These are phyloP conservation scores for Sceliomorpha sp. DNA, from an alignment of 2,888 invertebrate genomes.

Conservation along the genomic window DNA sequence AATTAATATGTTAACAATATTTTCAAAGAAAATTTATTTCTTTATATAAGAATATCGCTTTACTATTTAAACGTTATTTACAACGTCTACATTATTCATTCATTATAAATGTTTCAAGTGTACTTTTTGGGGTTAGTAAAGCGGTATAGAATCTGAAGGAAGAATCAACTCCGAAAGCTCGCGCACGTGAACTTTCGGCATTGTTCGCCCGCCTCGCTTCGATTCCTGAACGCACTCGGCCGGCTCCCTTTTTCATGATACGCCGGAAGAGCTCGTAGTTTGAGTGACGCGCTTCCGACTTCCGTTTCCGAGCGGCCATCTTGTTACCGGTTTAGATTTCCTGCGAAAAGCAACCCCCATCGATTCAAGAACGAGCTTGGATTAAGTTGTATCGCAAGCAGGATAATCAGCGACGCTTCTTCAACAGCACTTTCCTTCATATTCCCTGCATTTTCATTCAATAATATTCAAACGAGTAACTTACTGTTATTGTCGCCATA, in stretches of 20 bases:
- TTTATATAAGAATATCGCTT: no score
- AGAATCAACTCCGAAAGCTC: conserved; percentile 5
- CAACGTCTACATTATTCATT: conserved; percentile 1
- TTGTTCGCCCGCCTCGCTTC: conserved; percentile 51
- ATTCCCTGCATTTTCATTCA: no score
- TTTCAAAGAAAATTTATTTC: no score
- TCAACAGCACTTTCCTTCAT: not conserved
- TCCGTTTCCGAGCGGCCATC: conserved; percentile 80
- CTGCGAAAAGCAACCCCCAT: conserved; percentile 57
- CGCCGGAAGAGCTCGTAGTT: conserved; percentile 76
- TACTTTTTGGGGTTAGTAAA: no score
- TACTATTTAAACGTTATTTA: conserved; percentile 1
- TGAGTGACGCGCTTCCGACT: conserved; percentile 80
- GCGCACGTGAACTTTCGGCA: conserved; percentile 19
- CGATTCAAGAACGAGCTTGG: conserved; percentile 21
- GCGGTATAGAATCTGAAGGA: conserved; percentile 4
- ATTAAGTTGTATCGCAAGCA: conserved; percentile 34
- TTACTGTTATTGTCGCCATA: no score
- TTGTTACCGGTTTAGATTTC: conserved; percentile 79
- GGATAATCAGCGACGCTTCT: conserved; percentile 31
- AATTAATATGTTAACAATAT: no score
- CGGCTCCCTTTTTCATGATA: conserved; percentile 68
- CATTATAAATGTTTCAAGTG: conserved; percentile 5
- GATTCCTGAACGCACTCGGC: conserved; percentile 23
- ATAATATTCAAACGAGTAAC: no score